phyloP scores from a whole-genome alignment of 2,888 invertebrate genomes.

The Leptinotarsa haldemani region DNA sequence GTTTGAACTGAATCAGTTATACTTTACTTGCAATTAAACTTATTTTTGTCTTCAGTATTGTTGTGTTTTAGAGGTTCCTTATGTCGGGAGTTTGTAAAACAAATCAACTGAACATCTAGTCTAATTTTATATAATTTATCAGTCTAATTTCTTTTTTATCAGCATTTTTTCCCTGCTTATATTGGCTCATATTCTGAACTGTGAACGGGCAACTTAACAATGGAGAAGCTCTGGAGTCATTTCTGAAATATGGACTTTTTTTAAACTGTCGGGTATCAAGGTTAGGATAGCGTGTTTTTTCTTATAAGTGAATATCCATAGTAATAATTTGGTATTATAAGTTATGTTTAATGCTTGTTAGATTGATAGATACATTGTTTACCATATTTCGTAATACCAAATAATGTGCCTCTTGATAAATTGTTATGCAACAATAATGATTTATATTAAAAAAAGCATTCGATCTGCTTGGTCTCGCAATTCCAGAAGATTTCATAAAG shows the following conservation, averaged over 20 bases:
- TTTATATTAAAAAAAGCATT: constrained; percentile 50
- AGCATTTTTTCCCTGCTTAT: background rate
- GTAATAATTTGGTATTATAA: constrained; percentile 42
- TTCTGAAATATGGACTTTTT: background rate
- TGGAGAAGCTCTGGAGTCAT: background rate
- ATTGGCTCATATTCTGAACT: constrained; percentile 1
- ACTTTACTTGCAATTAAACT: no score
- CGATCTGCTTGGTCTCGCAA: constrained; percentile 61
- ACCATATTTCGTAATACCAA: constrained; percentile 62
- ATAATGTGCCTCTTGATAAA: constrained; percentile 62
- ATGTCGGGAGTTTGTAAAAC: no score
- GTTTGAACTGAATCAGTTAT: no score
- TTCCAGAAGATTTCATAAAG: constrained; percentile 54
- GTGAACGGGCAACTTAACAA: background rate
- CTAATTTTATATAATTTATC: background rate
- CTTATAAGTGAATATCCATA: constrained; percentile 29
- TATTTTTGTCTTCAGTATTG: no score
- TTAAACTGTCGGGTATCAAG: constrained; percentile 14
- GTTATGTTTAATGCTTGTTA: constrained; percentile 50
- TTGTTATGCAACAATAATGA: constrained; percentile 55
- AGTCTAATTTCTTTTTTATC: background rate
- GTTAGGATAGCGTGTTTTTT: constrained; percentile 4
- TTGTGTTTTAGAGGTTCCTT: no score
- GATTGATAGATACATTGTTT: constrained; percentile 51
- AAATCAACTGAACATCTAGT: background rate